phyloP scores from a whole-genome alignment of 2,888 invertebrate species.

The Fragum fragum region DNA sequence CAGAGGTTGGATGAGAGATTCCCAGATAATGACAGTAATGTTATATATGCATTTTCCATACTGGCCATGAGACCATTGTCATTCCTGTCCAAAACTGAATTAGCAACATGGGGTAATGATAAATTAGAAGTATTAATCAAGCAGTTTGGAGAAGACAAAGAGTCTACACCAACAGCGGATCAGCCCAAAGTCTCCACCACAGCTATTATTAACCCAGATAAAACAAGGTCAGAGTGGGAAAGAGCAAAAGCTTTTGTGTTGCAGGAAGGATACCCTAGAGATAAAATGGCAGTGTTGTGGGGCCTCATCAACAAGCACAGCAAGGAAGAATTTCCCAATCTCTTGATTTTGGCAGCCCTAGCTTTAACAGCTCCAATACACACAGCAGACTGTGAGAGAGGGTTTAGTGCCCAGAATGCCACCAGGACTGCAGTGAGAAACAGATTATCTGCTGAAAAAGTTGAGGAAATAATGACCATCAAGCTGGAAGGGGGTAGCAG shows the following conservation, averaged over 20 bases:
- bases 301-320: background rate
- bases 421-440: constrained; percentile 21
- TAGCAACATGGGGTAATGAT: constrained; percentile 37
- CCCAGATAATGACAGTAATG: constrained; percentile 33
- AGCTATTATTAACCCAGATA: constrained; percentile 24
- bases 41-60: constrained; percentile 35
- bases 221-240: constrained; percentile 33
- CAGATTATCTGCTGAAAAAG: constrained; percentile 11
- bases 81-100: background rate
- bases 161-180: too few relatives aligned
- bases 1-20: constrained; percentile 36
- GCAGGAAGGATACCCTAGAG: background rate
- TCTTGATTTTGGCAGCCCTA: constrained; percentile 19
- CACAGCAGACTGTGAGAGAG: background rate
- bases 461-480: too few relatives aligned
- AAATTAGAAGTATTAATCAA: constrained; percentile 28
- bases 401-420: constrained; percentile 31
- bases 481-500: too few relatives aligned
- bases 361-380: constrained; percentile 6
- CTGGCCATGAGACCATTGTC: constrained; percentile 37
- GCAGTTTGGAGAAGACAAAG: constrained; percentile 16
- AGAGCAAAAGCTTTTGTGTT: constrained; percentile 25
- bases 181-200: background rate
- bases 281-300: too few relatives aligned
- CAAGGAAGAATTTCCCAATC: constrained; percentile 17